Conservation (phyloP, 2,113 vertebrate species). For the Grammomys surdaster region DNA sequence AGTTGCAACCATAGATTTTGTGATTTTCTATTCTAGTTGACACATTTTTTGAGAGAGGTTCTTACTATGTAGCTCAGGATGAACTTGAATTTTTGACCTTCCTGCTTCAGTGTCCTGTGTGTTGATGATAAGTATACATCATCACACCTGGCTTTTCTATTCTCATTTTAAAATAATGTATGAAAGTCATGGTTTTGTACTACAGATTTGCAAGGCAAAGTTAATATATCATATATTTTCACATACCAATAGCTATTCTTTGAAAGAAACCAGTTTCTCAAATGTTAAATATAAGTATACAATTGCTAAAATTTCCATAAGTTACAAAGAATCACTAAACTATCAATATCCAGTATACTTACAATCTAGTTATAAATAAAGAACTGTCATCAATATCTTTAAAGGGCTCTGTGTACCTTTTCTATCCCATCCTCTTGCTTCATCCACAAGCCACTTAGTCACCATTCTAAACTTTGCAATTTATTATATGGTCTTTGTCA, state of each 20-base stretch:
- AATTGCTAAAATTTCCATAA: constrained; percentile 24
- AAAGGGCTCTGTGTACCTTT: neutral
- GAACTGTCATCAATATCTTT: constrained; percentile 11
- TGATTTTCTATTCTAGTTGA: constrained; percentile 46
- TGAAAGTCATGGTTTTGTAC: neutral
- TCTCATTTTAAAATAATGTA: constrained; percentile 40
- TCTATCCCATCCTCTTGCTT: neutral
- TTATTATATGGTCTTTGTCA: neutral
- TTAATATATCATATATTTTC: neutral
- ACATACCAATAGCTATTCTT: constrained; percentile 16
- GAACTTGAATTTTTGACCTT: neutral
- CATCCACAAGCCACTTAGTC: neutral
- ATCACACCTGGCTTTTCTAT: neutral
- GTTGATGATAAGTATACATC: neutral
- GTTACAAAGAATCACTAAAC: neutral
- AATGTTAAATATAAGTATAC: neutral
- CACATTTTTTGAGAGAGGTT: neutral
- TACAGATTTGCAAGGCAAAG: neutral
- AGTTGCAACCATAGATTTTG: constrained; percentile 19
- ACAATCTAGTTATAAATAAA: constrained; percentile 43
- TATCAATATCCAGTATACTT: neutral
- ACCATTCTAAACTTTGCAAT: constrained; percentile 13
- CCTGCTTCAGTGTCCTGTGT: neutral
- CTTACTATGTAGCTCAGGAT: neutral
- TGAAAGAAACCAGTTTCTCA: neutral